Base-by-base conservation (phyloP, 2,797 vertebrate species). In the Muscicapa comitata region DNA sequence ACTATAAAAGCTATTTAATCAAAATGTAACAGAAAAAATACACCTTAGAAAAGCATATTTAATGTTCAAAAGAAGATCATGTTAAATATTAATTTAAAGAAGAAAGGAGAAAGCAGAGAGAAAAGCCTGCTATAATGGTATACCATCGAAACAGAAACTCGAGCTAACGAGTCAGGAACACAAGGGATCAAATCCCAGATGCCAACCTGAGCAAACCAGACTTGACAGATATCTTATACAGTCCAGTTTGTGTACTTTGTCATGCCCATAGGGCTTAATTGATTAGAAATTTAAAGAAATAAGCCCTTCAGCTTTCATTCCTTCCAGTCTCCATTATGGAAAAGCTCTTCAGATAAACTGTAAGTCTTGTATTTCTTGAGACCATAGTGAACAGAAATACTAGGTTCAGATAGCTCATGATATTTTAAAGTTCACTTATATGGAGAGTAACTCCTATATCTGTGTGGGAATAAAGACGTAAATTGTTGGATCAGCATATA, bases 221-320 rank as follows among this genome's bases (percentile, higher is more conserved):
- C 48, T 48, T 73, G 73, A 86, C 47, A 53, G 23, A 26, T 68
- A 50, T 57, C 58, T 90, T 90, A 54, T 1, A 80, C 29, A 55
- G 88, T 55, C 88, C 79, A 83, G 68, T 55, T 19, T 73, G 51
- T 63, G 70, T 51, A 84, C 43, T 59, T 71, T 82, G 57, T 78
- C 73, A 70, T 75, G 87, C 58, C 87, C 59, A 81, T 57, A 81
- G 37, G 54, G 58, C 37, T 75, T 55, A 37, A 53, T 2, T 84
- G 62, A 84, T 90, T 40, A 94, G 43, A 84, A 94, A 93, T 59
- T 5, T 76, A 93, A 75, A 29, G 57, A 74, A 92, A 86, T 62
- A 72, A 84, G 37, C 47, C 37, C 51, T 51, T 90, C 78, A 45
- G 37, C 40, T 93, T 86, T 94, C 31, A 62, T 90, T 88, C 67